A percentile compares a stretch with the other conserved stretches of the same genome.
Conservation (phyloP, 2,888 invertebrate species). For the Drosophila lutescens region DNA sequence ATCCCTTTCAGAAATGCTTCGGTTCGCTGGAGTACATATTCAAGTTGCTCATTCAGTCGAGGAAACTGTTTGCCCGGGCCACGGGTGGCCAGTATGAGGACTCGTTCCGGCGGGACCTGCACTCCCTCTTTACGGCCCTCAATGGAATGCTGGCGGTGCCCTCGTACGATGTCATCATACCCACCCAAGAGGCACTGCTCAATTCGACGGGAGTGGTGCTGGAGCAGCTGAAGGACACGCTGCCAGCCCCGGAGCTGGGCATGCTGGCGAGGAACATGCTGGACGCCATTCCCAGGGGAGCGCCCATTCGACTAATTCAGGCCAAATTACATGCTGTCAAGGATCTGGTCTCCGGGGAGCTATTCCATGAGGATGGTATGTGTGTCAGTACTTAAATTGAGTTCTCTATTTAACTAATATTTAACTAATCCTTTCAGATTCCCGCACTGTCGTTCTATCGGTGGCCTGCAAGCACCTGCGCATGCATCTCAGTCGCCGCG, state of each 20-base stretch:
- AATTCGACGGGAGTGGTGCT: conserved; percentile 93
- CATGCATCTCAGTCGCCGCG: conserved; percentile 91
- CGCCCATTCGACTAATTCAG: conserved; percentile 89
- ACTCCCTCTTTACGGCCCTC: conserved; percentile 91
- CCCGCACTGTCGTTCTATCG: conserved; percentile 92
- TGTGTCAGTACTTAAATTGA: not conserved
- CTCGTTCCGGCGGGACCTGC: conserved; percentile 92
- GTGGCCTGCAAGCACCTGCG: conserved; percentile 94
- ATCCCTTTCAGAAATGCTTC: conserved; percentile 95
- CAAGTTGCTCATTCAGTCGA: conserved; percentile 95
- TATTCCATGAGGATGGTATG: conserved; percentile 89
- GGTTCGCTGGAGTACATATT: conserved; percentile 96
- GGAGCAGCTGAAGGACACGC: conserved; percentile 90
- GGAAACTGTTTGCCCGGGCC: conserved; percentile 92
- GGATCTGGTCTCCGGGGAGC: conserved; percentile 90
- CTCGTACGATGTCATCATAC: conserved; percentile 90
- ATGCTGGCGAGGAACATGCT: conserved; percentile 92
- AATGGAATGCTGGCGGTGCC: conserved; percentile 90
- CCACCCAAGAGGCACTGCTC: conserved; percentile 92
- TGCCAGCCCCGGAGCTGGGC: conserved; percentile 91
- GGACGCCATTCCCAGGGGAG: conserved; percentile 87
- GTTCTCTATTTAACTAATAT: not conserved
- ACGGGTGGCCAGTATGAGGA: conserved; percentile 96
- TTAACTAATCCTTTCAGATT: conserved; percentile 85
- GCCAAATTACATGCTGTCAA: conserved; percentile 93